Evolutionary conservation across 2,797 vertebrate genomes (phyloP), one percentile per base, ranked within the genome.

Genomic region (Microctenopoma steveboyesi): DNA sequence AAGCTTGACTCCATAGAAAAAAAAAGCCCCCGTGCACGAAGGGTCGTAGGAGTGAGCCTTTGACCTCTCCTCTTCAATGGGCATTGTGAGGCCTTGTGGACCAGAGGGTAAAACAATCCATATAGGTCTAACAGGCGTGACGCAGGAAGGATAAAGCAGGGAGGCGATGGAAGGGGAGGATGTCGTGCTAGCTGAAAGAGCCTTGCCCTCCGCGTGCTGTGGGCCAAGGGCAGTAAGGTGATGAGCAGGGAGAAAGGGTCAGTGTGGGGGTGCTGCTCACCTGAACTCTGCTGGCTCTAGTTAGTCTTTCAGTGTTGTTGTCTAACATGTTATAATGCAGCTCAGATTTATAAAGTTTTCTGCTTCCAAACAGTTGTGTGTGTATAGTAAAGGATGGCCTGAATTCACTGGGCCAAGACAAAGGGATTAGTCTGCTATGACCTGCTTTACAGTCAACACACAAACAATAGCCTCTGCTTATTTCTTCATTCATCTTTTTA

Each of bases 41-140:
- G 40, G 40, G 87, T 87, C 70, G 58, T 78, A 18, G 64, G 4
- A 15, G 61, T 49, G 72, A 91, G 84, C 85, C 78, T 78, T 77
- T 89, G 89, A 91, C 85, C 85, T 84, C 87, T 82, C 57, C 45
- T 37, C 43, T 75, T 92, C 85, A 89, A 85, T 87, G 75, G 84
- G 74, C 39, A 84, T 89, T 92, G 86, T 91, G 83, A 72, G 18
- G 72, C 69, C 78, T 51, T 62, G 57, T 77, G 80, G 84, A 82
- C 76, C 22, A 15, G 49, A 76, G 85, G 79, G 87, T 88, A 76
- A 85, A 85, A 86, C 86, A 87, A 87, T 86, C 75, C 81, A 33
- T 77, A 74, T 88, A 77, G 70, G 66, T 88, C 87, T 91, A 92
- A 90, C 84, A 90, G 79, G 86, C 85, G 87, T 88, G 82, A 89